Percentiles rank a stretch among this genome's conserved stretches.
phyloP scores from a whole-genome alignment of 2,113 vertebrate genomes.

The Coturnix japonica region DNA sequence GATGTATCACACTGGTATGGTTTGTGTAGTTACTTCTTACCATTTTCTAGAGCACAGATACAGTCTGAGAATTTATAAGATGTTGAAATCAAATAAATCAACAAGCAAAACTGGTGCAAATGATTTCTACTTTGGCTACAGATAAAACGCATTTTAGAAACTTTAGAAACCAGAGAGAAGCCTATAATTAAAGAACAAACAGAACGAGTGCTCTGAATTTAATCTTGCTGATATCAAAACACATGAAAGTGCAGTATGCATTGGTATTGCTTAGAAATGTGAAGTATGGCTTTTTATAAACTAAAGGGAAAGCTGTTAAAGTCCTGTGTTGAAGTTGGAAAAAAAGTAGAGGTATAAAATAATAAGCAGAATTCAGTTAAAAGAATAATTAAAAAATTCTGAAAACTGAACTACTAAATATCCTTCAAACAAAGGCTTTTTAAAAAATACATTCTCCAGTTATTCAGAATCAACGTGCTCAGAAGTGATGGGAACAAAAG shows the following conservation, averaged over 20 bases:
- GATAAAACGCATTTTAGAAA: constrained; percentile 5
- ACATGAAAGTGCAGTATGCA: neutral
- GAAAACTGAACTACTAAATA: neutral
- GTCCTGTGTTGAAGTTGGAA: neutral
- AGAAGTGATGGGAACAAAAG: neutral
- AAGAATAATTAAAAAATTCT: neutral
- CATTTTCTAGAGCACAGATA: neutral
- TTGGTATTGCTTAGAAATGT: neutral
- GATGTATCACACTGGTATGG: neutral
- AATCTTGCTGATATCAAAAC: neutral
- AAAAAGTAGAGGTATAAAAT: neutral
- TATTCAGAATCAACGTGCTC: neutral
- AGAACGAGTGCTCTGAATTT: neutral
- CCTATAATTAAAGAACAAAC: neutral
- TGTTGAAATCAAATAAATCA: neutral
- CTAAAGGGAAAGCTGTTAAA: neutral
- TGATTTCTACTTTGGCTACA: neutral
- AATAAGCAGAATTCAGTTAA: neutral
- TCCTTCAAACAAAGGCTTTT: neutral
- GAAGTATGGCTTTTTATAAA: neutral
- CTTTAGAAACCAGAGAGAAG: neutral
- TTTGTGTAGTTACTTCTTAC: neutral
- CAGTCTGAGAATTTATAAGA: neutral
- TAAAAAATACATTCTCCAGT: neutral
- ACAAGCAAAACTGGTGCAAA: neutral